phyloP scores from a whole-genome alignment of 2,888 invertebrate genomes.

The Penaeus monodon region DNA sequence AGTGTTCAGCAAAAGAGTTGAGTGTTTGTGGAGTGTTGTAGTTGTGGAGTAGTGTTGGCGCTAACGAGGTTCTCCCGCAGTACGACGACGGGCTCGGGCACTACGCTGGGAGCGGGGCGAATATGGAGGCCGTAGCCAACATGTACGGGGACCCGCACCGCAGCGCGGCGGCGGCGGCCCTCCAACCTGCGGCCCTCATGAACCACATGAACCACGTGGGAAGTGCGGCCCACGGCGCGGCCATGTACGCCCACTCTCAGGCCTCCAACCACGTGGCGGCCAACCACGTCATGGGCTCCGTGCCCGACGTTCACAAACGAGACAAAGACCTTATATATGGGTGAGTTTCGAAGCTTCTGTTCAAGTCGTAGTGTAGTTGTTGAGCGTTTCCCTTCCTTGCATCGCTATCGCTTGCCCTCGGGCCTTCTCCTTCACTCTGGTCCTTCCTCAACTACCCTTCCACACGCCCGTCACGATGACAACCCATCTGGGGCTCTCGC shows the following conservation, averaged over 20 bases:
- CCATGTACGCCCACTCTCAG: constrained; percentile 63
- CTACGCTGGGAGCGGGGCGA: constrained; percentile 60
- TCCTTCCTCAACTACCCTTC: neutral
- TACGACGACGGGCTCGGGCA: constrained; percentile 65
- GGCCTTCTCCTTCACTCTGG: neutral
- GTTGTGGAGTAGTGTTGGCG: constrained; percentile 26
- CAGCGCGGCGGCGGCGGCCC: constrained; percentile 58
- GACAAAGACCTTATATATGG: constrained; percentile 99
- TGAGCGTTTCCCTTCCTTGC: neutral
- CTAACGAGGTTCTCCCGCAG: constrained; percentile 54
- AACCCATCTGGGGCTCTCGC: neutral
- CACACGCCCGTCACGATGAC: neutral
- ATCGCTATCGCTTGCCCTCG: neutral
- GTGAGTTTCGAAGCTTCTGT: constrained; percentile 77
- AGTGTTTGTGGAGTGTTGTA: constrained; percentile 53
- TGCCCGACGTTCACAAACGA: constrained; percentile 93
- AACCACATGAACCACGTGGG: constrained; percentile 65
- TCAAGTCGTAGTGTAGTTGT: too few relatives aligned
- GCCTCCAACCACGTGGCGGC: constrained; percentile 64
- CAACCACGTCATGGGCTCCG: constrained; percentile 67
- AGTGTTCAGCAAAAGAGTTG: constrained; percentile 38
- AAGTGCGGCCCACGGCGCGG: constrained; percentile 61
- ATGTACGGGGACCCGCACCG: constrained; percentile 65
- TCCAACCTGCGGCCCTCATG: constrained; percentile 62
- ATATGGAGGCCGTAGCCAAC: constrained; percentile 63